Evolutionary conservation across 2,113 vertebrate species (phyloP), one percentile per base, ranked within the genome.

Genomic region (Bostrychus sinensis): DNA sequence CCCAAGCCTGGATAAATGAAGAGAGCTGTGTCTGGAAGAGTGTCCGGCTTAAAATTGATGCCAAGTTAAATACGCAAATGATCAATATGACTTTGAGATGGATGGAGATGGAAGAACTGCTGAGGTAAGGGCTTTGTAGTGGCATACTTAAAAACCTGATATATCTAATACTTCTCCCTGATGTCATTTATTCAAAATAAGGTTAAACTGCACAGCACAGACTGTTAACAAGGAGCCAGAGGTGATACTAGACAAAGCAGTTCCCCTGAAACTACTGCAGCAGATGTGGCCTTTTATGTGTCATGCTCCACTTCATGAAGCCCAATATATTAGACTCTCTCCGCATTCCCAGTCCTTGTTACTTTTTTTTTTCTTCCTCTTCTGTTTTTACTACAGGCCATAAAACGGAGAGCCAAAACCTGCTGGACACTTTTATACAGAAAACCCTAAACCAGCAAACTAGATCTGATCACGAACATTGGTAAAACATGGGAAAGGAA

Each of bases 401-500:
- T 86, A 74, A 86, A 86, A 86, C 13, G 34, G 9, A 0, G 46
- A 77, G 86, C 86, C 86, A 88, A 85, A 88, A 83, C 84, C 80
- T 83, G 82, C 75, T 88, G 80, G 80, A 82, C 59, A 62, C 71
- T 83, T 88, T 84, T 88, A 86, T 76, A 79, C 69, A 80, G 72
- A 86, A 75, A 86, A 62, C 82, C 77, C 65, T 83, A 81, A 86
- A 81, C 81, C 60, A 34, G 78, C 73, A 78, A 85, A 86, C 50
- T 48, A 85, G 82, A 75, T 77, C 72, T 78, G 81, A 83, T 86
- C 86, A 86, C 84, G 82, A 86, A 86, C 76, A 81, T 75, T 72
- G 67, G 62, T 56, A 62, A 70, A 76, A 58, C 41, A 26, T 58
- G 70, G 55, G 70, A 56, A 60, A 78, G 64, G 39, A 36, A 59